These are phyloP conservation scores for Perdix hodgsoniae DNA, from an alignment of 2,797 vertebrate genomes.

Conservation along the genomic window DNA sequence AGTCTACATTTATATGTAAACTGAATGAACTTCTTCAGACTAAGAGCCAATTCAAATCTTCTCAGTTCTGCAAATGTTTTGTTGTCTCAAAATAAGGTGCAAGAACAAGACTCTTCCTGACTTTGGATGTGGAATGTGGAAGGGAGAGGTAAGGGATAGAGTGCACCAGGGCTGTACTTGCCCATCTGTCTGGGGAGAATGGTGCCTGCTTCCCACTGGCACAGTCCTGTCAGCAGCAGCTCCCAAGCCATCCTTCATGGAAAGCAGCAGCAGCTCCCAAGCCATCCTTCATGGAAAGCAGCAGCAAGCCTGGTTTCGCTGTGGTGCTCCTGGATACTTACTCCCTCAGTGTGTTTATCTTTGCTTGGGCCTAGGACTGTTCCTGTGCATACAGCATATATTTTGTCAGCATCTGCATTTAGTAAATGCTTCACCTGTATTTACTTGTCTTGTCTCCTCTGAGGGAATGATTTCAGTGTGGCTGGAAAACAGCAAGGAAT, in stretches of 20 bases:
- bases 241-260: background rate
- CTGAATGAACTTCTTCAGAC: background rate
- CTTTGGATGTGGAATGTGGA: background rate
- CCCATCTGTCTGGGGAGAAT: background rate
- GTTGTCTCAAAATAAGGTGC: background rate
- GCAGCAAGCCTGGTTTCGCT: background rate
- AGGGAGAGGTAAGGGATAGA: background rate
- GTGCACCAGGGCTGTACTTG: background rate
- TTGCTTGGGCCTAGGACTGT: background rate
- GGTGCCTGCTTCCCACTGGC: background rate
- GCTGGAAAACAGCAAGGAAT: background rate
- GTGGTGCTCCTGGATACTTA: background rate
- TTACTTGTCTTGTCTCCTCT: background rate
- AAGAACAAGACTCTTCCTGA: background rate
- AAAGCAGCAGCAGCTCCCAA: background rate
- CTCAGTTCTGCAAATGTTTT: background rate
- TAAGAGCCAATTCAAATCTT: background rate
- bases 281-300: background rate
- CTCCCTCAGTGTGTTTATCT: background rate
- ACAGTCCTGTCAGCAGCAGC: background rate
- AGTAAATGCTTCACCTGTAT: background rate
- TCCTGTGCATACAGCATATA: background rate
- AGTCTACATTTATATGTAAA: background rate
- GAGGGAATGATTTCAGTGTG: background rate
- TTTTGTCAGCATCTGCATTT: background rate